Conservation (phyloP, 92 coral and sea anemone species). For the Heliopora coerulea region DNA sequence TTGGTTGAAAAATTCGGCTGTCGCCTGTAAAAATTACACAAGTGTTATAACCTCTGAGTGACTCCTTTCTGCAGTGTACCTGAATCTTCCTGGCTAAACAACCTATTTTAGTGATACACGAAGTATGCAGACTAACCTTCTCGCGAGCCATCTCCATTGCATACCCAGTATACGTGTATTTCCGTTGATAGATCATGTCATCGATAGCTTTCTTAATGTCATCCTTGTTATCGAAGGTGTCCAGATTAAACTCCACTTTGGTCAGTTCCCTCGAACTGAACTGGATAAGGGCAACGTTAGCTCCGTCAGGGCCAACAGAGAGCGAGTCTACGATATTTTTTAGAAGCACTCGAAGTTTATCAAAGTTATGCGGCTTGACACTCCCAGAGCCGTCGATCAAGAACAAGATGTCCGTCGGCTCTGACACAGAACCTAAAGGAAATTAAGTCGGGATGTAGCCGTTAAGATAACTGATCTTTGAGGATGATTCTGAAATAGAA, state of each 20-base stretch:
- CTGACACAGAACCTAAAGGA: conserved; percentile 56
- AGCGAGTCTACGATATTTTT: conserved; percentile 1
- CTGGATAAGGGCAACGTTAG: conserved; percentile 19
- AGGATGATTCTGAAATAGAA: too few relatives aligned
- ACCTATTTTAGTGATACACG: too few relatives aligned
- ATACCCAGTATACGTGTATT: conserved; percentile 33
- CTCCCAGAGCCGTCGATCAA: conserved; percentile 93
- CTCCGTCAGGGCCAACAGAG: neutral
- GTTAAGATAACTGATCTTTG: too few relatives aligned
- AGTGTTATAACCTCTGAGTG: too few relatives aligned
- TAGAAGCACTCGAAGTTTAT: conserved; percentile 13
- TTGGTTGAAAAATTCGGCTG: too few relatives aligned
- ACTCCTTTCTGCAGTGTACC: too few relatives aligned
- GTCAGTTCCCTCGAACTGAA: conserved; percentile 29
- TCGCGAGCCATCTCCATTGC: conserved; percentile 25
- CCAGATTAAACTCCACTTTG: conserved; percentile 36
- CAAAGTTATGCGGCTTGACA: conserved; percentile 45
- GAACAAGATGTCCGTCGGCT: conserved; percentile 78
- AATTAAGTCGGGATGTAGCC: too few relatives aligned
- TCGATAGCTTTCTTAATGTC: conserved; percentile 23
- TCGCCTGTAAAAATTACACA: too few relatives aligned
- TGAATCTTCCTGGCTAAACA: too few relatives aligned
- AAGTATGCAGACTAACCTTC: neutral
- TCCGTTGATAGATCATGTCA: conserved; percentile 23
- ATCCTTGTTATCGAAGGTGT: neutral